Evolutionary conservation across 2,113 vertebrate genomes (phyloP), one percentile per base, ranked within the genome.

Genomic region (Synodontis membranacea): DNA sequence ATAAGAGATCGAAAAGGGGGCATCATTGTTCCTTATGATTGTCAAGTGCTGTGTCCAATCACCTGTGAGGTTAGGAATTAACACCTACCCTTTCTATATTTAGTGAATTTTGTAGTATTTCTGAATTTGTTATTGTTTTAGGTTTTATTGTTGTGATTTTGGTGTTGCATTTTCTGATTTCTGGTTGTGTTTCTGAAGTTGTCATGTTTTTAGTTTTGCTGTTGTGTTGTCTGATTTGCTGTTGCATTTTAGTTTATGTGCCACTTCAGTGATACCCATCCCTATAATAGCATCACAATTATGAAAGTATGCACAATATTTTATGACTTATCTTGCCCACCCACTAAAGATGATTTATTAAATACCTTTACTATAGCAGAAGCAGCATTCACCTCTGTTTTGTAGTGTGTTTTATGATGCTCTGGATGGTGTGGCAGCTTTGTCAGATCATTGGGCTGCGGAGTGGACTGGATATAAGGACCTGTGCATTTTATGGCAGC

Each of bases 401-500:
- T 72, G 68, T 1, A 72, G 3, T 19, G 37, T 60, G 87, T 88
- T 93, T 93, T 92, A 91, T 92, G 90, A 85, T 90, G 90, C 88
- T 92, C 92, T 90, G 89, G 92, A 92, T 90, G 39, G 4, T 75
- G 23, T 25, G 0, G 89, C 91, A 81, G 87, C 88, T 89, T 89
- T 87, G 84, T 91, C 92, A 89, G 89, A 89, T 91, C 91, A 92
- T 93, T 92, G 91, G 92, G 88, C 91, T 86, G 87, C 91, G 92
- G 91, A 93, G 87, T 88, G 90, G 90, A 90, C 88, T 89, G 90
- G 88, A 91, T 91, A 89, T 84, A 90, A 90, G 90, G 86, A 92
- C 91, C 90, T 92, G 88, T 82, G 88, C 89, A 89, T 90, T 92
- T 93, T 93, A 93, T 91, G 90, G 92, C 93, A 92, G 91, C 92